Evolutionary conservation across 2,888 invertebrate genomes (phyloP).

Genomic region (Zaprionus lineosus): DNA sequence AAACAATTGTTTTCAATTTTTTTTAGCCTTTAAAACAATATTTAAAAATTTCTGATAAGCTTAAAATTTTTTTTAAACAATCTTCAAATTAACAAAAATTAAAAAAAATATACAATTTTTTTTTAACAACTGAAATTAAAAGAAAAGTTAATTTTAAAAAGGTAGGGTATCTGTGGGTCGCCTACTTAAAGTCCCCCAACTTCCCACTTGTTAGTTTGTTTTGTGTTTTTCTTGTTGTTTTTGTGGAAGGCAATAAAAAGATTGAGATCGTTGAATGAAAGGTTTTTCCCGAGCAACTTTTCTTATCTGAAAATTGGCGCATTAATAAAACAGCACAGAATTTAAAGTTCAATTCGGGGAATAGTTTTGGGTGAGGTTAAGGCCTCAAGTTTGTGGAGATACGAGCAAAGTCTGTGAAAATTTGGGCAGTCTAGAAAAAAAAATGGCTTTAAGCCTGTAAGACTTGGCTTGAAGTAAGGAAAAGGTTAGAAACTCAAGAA

Average conservation of each 20-base stretch:
- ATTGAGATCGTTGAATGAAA: conserved; percentile 40
- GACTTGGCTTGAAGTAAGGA: background rate
- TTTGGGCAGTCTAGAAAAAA: too few relatives aligned
- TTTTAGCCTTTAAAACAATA: background rate
- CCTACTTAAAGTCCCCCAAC: too few relatives aligned
- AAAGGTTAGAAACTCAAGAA: too few relatives aligned
- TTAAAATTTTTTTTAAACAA: too few relatives aligned
- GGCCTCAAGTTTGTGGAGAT: background rate
- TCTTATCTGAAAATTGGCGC: conserved; percentile 65
- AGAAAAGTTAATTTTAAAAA: too few relatives aligned
- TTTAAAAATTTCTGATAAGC: background rate
- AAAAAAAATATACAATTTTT: too few relatives aligned
- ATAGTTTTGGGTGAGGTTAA: conserved; percentile 1
- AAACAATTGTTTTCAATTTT: background rate
- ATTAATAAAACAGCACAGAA: conserved; percentile 44
- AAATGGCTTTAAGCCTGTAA: background rate
- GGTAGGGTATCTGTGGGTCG: too few relatives aligned
- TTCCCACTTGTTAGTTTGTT: conserved; percentile 21
- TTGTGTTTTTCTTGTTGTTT: conserved; percentile 23
- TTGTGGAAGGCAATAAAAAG: conserved; percentile 28
- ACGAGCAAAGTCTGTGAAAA: too few relatives aligned
- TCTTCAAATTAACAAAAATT: too few relatives aligned
- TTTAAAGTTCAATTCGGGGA: conserved; percentile 10
- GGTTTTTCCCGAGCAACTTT: conserved; percentile 48
- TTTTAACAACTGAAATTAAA: too few relatives aligned